Conservation (phyloP, 2,888 invertebrate genomes). For the Chloromyia formosa region DNA sequence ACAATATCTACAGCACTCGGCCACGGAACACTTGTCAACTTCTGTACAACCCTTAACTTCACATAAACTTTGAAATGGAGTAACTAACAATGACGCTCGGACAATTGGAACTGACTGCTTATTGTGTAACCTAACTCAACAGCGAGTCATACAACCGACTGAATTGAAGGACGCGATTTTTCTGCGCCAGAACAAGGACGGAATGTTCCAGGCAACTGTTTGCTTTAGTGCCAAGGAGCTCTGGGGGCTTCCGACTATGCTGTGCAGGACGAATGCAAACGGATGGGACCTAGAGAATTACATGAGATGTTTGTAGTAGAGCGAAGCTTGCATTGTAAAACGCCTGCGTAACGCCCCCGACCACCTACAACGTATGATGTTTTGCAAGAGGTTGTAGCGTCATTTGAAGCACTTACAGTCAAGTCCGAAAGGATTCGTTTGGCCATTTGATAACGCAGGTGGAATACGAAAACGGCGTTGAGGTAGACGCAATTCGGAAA, state of each 20-base stretch:
- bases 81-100: constrained; percentile 2
- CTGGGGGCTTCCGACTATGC: not conserved
- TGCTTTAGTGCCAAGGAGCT: constrained; percentile 11
- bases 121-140: constrained; percentile 4
- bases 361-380: constrained; percentile 44
- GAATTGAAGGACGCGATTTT: constrained; percentile 45
- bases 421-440: not conserved
- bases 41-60: not conserved
- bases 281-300: constrained; percentile 10
- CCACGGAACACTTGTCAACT: constrained; percentile 13
- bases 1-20: not conserved
- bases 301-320: constrained; percentile 9
- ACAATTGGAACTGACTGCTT: constrained; percentile 2
- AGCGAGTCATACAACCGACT: constrained; percentile 41
- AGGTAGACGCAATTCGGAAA: not conserved
- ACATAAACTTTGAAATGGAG: not conserved
- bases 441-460: not conserved
- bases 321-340: constrained; percentile 18
- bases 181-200: constrained; percentile 40
- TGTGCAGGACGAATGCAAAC: constrained; percentile 18
- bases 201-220: constrained; percentile 23
- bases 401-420: constrained; percentile 9
- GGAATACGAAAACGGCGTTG: not conserved
- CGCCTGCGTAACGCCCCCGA: constrained; percentile 48
- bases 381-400: constrained; percentile 39